A percentile compares a stretch with the other conserved stretches of the same genome.
phyloP scores from a whole-genome alignment of 2,888 invertebrate species.

The Fragum sueziense region DNA sequence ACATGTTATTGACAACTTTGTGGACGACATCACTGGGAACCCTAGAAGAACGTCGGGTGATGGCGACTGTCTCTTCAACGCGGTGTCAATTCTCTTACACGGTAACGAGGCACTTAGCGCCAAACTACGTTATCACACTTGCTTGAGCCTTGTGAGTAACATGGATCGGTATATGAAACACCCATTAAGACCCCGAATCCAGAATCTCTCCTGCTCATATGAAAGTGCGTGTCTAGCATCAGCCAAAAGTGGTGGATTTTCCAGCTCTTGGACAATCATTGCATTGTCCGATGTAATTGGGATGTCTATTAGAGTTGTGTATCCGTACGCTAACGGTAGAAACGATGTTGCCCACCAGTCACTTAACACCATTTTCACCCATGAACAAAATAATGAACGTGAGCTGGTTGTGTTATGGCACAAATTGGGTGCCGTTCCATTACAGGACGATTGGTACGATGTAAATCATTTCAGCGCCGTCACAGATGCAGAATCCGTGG shows the following conservation, averaged over 20 bases:
- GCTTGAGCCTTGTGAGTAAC: background rate
- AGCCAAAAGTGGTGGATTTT: background rate
- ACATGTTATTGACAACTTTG: background rate
- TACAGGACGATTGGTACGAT: background rate
- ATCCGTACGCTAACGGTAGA: conserved; percentile 5
- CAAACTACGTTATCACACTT: conserved; percentile 8
- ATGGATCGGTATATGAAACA: background rate
- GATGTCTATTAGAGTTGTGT: background rate
- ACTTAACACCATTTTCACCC: background rate
- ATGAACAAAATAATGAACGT: background rate
- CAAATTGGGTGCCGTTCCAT: background rate
- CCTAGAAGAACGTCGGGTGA: background rate
- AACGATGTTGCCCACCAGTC: background rate
- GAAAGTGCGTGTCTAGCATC: background rate
- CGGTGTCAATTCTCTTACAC: background rate
- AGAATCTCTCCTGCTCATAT: background rate
- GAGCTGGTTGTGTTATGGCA: conserved; percentile 5
- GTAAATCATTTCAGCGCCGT: conserved; percentile 7
- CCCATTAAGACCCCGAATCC: background rate
- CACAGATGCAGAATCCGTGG: background rate
- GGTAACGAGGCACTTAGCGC: background rate
- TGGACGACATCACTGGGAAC: background rate
- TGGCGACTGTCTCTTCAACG: background rate
- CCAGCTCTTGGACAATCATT: background rate
- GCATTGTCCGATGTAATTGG: conserved; percentile 6